Base-by-base conservation (phyloP, 2,888 invertebrate genomes). In the Nysson spinosus region DNA sequence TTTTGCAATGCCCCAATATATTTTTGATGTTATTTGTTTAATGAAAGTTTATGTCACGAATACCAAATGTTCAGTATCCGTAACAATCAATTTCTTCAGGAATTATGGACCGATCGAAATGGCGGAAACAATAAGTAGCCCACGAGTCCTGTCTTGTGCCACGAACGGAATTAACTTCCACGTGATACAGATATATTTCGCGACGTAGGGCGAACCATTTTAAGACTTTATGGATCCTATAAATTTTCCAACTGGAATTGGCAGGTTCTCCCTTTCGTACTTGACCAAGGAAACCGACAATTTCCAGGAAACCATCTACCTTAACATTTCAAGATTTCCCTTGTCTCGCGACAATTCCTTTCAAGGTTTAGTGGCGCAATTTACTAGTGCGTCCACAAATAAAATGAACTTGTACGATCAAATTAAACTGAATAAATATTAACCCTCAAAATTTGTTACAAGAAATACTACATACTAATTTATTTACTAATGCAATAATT, bases 161-260 rank as follows among this genome's bases (percentile, higher is more conserved):
- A 24, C 39, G 46, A 47, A 51, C 44, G 34, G 40, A 67, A 67
- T 67, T 63, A 39, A 56, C 42, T 63, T 47, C n/a, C 32, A 34
- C 22, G 40, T 49, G 32, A 32, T 26, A 55, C 4, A 20, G 30
- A 30, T 50, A 52, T 42, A 32, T n/a, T n/a, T 46, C 43, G 47
- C 6, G 26, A 17, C 32, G 4, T n/a, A 16, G 12, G 24, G 9
- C 9, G n/a, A 14, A n/a, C 16, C 50, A 46, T 57, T 54, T 55
- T 26, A 35, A 34, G 24, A 39, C 35, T 72, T 68, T 58, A 64
- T 58, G 49, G 50, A 47, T 34, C 26, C 16, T 42, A 55, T 64
- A 69, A 72, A 74, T 72, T 67, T 56, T 17, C 34, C 55, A 37
- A 6, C 28, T 55, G 66, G 22, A 60, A 69, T 63, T 72, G 60